Evolutionary conservation across 2,888 invertebrate genomes (phyloP).

Genomic region (Diplolepis rosae): DNA sequence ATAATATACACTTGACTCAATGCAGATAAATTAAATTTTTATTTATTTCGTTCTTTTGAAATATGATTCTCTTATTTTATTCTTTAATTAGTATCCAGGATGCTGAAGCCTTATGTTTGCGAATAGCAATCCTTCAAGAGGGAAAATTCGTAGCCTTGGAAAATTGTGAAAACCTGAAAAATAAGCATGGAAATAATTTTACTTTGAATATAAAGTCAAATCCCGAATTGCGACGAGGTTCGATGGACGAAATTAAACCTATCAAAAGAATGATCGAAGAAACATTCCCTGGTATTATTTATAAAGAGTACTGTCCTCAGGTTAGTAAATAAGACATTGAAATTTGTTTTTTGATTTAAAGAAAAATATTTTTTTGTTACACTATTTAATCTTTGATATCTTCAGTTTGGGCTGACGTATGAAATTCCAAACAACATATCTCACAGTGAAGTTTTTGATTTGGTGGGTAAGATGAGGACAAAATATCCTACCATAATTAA

Average conservation of each 20-base stretch:
- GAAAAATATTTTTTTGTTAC: background rate
- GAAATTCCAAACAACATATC: background rate
- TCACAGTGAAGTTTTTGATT: background rate
- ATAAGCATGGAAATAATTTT: slow-evolving; percentile 42
- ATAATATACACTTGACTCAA: no score
- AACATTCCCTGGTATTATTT: slow-evolving; percentile 39
- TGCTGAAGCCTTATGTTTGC: slow-evolving; percentile 49
- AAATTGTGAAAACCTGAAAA: slow-evolving; percentile 45
- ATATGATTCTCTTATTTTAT: background rate
- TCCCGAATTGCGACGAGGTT: slow-evolving; percentile 25
- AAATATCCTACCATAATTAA: slow-evolving; percentile 43
- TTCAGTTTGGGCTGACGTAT: background rate
- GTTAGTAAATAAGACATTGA: slow-evolving; percentile 26
- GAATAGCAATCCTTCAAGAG: slow-evolving; percentile 46
- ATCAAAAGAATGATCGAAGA: slow-evolving; percentile 42
- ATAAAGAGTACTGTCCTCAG: slow-evolving; percentile 39
- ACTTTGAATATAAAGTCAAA: slow-evolving; percentile 41
- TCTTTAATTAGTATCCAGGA: slow-evolving; percentile 39
- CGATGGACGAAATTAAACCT: slow-evolving; percentile 26
- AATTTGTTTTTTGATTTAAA: background rate
- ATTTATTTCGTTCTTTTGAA: background rate
- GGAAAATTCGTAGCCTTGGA: slow-evolving; percentile 46
- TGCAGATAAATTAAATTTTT: no score
- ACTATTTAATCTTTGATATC: background rate
- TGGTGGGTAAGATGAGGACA: slow-evolving; percentile 40